Percentiles rank a stretch among this genome's conserved stretches.
Evolutionary conservation across 1,140 invertebrate genomes (phyloP).

Genomic region (Conopomorpha cramerella): DNA sequence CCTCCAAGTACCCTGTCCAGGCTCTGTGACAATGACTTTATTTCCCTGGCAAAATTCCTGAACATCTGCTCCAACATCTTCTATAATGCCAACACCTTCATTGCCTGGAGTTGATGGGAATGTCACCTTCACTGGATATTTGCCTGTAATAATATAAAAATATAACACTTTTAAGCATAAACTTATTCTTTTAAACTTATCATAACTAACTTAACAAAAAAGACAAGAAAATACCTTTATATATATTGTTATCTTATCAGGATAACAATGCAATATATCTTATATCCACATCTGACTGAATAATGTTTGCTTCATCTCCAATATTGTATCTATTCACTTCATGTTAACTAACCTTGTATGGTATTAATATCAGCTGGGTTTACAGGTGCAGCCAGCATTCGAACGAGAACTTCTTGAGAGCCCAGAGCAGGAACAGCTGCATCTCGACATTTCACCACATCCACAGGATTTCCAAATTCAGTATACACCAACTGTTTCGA

Average conservation of each 20-base stretch:
- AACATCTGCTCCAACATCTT: constrained; percentile 73
- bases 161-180: neutral
- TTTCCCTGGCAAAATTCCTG: constrained; percentile 73
- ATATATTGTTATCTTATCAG: no score
- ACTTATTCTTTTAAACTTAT: constrained; percentile 2
- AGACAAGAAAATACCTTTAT: constrained; percentile 4
- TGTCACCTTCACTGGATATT: constrained; percentile 87
- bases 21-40: constrained; percentile 76
- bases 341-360: constrained; percentile 95
- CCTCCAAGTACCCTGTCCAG: constrained; percentile 86
- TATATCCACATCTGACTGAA: no score
- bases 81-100: constrained; percentile 90
- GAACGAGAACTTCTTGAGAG: constrained; percentile 71
- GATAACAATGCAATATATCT: no score
- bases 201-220: constrained; percentile 1
- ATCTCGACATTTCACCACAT: constrained; percentile 69
- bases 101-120: constrained; percentile 87
- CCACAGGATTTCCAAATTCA: constrained; percentile 77
- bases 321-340: no score
- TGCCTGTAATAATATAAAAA: constrained; percentile 54
- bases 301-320: no score
- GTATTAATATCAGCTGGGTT: constrained; percentile 99
- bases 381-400: constrained; percentile 89
- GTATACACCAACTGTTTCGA: constrained; percentile 66
- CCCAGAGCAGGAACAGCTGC: constrained; percentile 45